These are phyloP conservation scores for Rhodeus uyekii DNA, from an alignment of 2,797 vertebrate species.

Conservation along the genomic window DNA sequence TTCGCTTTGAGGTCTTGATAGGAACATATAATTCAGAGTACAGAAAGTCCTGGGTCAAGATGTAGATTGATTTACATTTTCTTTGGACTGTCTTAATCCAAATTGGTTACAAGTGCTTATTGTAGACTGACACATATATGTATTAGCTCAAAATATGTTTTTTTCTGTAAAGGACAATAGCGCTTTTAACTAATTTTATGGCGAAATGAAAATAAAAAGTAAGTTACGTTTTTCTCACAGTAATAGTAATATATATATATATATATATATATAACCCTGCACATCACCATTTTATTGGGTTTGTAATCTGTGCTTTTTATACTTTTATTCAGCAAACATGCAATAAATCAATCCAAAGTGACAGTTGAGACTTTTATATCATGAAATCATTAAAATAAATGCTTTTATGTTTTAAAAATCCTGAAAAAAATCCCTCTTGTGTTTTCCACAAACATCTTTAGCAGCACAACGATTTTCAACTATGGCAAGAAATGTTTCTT, in stretches of 20 bases:
- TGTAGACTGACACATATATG: not conserved
- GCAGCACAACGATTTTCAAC: not conserved
- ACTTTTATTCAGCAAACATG: too few species aligned
- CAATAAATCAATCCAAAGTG: too few species aligned
- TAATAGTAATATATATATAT: too few species aligned
- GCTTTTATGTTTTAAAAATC: too few species aligned
- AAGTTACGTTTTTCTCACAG: not conserved
- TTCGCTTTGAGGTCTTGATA: constrained; percentile 3
- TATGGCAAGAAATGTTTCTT: not conserved
- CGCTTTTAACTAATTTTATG: not conserved
- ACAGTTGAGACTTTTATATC: too few species aligned
- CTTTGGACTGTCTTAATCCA: not conserved
- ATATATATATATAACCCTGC: too few species aligned
- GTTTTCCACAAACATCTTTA: not conserved
- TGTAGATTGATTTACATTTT: not conserved
- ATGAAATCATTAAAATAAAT: too few species aligned
- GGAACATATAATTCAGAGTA: not conserved
- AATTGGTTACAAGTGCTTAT: not conserved
- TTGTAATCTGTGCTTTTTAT: too few species aligned
- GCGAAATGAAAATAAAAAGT: not conserved
- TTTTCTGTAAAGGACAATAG: not conserved
- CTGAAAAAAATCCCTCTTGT: too few species aligned
- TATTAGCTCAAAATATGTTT: not conserved
- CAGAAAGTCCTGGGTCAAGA: constrained; percentile 12
- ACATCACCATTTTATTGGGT: too few species aligned